Evolutionary conservation across 2,113 vertebrate genomes (phyloP).

Genomic region (Perccottus glenii): DNA sequence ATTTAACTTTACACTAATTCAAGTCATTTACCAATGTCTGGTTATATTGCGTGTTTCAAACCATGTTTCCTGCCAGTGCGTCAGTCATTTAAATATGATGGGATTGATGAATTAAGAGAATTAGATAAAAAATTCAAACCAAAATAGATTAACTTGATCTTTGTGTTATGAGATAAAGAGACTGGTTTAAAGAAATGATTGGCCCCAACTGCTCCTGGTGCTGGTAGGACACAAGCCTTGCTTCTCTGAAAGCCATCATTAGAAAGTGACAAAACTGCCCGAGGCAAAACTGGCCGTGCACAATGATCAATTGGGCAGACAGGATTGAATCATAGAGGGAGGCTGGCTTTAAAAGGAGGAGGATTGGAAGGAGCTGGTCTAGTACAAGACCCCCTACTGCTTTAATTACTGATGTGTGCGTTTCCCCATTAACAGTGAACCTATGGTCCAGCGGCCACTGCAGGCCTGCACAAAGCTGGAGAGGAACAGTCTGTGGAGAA

Average conservation of each 20-base stretch:
- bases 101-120: too few species aligned
- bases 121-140: too few species aligned
- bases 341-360: conserved; percentile 53
- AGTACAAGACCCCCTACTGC: conserved; percentile 78
- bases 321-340: conserved; percentile 67
- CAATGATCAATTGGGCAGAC: conserved; percentile 80
- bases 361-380: conserved; percentile 60
- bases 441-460: conserved; percentile 72
- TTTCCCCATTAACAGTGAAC: conserved; percentile 78
- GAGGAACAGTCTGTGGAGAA: conserved; percentile 65
- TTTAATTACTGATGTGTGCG: conserved; percentile 84
- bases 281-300: conserved; percentile 77
- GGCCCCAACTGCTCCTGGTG: conserved; percentile 66
- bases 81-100: too few species aligned
- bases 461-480: conserved; percentile 71
- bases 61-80: too few species aligned
- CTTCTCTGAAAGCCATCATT: conserved; percentile 76
- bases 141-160: background rate
- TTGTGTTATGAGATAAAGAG: conserved; percentile 24
- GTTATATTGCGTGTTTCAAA: too few species aligned
- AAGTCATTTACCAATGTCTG: too few species aligned
- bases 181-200: conserved; percentile 62
- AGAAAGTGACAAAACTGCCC: conserved; percentile 83
- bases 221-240: conserved; percentile 56
- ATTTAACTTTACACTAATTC: too few species aligned